Evolutionary conservation across 2,888 invertebrate genomes (phyloP).

Genomic region (Dioctria rufipes): DNA sequence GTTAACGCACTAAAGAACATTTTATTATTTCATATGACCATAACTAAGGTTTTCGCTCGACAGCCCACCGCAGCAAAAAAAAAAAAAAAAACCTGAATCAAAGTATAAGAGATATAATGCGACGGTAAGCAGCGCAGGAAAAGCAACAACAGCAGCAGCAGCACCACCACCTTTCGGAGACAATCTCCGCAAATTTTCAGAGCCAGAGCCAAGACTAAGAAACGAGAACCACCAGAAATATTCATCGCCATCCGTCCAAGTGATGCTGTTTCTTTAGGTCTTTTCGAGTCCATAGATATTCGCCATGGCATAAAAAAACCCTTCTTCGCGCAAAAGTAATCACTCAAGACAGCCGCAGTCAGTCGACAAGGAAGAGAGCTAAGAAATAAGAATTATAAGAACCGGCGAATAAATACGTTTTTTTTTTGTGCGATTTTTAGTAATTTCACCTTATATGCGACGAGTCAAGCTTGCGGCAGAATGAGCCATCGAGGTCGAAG

Average conservation of each 20-base stretch:
- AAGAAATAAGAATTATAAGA: neutral
- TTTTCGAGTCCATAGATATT: neutral
- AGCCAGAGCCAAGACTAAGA: neutral
- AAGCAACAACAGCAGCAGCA: no score
- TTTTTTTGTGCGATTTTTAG: slow-evolving; percentile 3
- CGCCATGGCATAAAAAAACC: neutral
- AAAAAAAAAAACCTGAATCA: neutral
- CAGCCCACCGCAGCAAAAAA: neutral
- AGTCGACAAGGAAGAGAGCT: neutral
- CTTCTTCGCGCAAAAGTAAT: neutral
- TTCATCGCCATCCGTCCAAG: neutral
- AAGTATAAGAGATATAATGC: no score
- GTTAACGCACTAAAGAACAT: neutral
- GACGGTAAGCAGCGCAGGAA: no score
- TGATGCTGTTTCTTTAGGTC: neutral
- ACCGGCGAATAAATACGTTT: slow-evolving; percentile 2
- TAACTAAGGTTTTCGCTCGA: neutral
- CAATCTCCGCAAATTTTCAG: slow-evolving; percentile 10
- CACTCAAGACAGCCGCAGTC: neutral
- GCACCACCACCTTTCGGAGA: slow-evolving; percentile 2
- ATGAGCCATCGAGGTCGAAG: slow-evolving; percentile 2
- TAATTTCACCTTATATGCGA: neutral
- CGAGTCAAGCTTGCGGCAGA: neutral
- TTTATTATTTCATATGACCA: neutral
- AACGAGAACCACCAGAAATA: neutral